Conservation (phyloP, 2,113 vertebrate genomes). For the Sula dactylatra region DNA sequence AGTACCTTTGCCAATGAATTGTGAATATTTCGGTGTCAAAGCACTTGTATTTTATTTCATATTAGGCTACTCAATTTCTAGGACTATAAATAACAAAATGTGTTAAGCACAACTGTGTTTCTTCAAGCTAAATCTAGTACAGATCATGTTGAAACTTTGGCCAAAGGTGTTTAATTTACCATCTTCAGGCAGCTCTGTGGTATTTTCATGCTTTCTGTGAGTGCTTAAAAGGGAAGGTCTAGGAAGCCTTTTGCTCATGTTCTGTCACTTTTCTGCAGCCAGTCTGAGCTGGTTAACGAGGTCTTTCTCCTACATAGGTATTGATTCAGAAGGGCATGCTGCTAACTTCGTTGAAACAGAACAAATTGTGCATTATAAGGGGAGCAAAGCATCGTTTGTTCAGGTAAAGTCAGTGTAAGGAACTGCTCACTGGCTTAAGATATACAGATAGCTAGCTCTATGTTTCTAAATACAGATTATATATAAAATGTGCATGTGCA, state of each 20-base stretch:
- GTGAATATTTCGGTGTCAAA: neutral
- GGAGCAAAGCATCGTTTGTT: slow-evolving; percentile 87
- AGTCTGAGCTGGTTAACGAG: neutral
- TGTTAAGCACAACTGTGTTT: neutral
- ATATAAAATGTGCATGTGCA: neutral
- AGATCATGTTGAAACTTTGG: neutral
- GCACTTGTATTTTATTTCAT: neutral
- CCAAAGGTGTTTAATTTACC: neutral
- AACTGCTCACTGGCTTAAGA: neutral
- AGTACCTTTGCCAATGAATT: neutral
- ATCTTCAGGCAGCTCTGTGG: neutral
- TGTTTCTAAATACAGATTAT: neutral
- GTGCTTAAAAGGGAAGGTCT: neutral
- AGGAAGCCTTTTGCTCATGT: neutral
- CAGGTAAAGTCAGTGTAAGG: slow-evolving; percentile 70
- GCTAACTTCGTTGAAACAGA: slow-evolving; percentile 97
- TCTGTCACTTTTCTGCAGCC: neutral
- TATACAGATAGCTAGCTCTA: neutral
- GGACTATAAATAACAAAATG: neutral
- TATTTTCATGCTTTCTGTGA: neutral
- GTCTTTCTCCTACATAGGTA: slow-evolving; percentile 72
- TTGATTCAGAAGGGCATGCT: slow-evolving; percentile 96
- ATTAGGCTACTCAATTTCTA: neutral
- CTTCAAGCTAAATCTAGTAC: neutral
- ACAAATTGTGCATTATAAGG: slow-evolving; percentile 89